Base-by-base conservation (phyloP, 2,113 vertebrate genomes). In the Clarias gariepinus region DNA sequence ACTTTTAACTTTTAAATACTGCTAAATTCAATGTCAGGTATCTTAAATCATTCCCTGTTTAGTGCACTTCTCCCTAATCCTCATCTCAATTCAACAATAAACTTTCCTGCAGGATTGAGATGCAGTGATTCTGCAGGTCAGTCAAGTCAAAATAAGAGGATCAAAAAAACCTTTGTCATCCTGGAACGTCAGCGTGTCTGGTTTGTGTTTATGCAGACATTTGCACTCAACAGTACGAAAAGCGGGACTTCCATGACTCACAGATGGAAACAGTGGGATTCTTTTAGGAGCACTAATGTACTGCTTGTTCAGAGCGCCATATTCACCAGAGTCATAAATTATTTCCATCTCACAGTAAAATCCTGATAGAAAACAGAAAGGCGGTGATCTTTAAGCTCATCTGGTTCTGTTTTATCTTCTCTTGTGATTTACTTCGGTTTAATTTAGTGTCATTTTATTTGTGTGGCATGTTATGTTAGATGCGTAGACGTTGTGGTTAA, bases 351-450 rank as follows among this genome's bases (percentile, higher is more conserved):
- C 33, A 52, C 12, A 0, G 73, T 13, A 25, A 76, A 76, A 76
- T 76, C 73, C 73, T 76, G 41, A 76, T 76, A 52, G 11, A 76
- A 23, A 76, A 52, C 41, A 76, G 41, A 52, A 52, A 73, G 33
- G 33, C 69, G 21, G 69, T 23, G 36, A 21, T 12, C 69, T 73
- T 23, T 33, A 12, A 73, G 33, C 36, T 73, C 33, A 8, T 7
- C 30, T 69, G 15, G 28, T 33, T 13, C 66, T 68, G 13, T 33
- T 68, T 30, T 33, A 30, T 47, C 41, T 47, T 47, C 5, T 47
- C 41, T 47, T 47, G 16, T 58, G 4, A 15, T 58, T 58, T 58
- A 58, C 18, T 58, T 58, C 18, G 3, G 57, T 58, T 58, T 16
- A 19, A 15, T 58, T 58, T 3, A 12, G 13, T 58, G 13, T 3